phyloP scores from a whole-genome alignment of 2,888 invertebrate genomes.

The Lamproptera curius region DNA sequence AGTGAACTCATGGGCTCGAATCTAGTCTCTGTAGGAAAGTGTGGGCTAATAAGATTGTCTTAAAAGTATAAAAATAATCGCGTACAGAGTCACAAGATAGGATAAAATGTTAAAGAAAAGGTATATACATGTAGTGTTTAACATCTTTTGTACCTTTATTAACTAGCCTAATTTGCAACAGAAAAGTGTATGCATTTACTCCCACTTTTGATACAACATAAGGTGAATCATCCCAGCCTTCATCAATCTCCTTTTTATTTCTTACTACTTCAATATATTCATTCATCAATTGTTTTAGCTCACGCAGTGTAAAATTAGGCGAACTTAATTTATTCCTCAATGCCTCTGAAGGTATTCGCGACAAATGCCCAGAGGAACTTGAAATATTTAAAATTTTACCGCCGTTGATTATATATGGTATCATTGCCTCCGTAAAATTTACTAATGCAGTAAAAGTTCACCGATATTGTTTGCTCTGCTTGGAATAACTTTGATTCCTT shows the following conservation, averaged over 20 bases:
- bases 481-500: slow-evolving; percentile 48
- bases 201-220: slow-evolving; percentile 87
- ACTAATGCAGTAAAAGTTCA: slow-evolving; percentile 59
- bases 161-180: slow-evolving; percentile 76
- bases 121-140: no score
- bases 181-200: slow-evolving; percentile 82
- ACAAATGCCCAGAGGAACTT: slow-evolving; percentile 82
- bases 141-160: slow-evolving; percentile 52
- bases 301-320: slow-evolving; percentile 68
- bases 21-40: no score
- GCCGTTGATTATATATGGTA: slow-evolving; percentile 81
- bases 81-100: no score
- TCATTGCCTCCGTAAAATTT: slow-evolving; percentile 76
- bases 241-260: slow-evolving; percentile 37
- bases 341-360: slow-evolving; percentile 75
- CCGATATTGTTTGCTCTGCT: slow-evolving; percentile 51
- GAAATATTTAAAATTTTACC: slow-evolving; percentile 87
- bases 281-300: slow-evolving; percentile 77
- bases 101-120: no score
- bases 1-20: no score
- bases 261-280: slow-evolving; percentile 79
- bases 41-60: no score
- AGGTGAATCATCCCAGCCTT: slow-evolving; percentile 80
- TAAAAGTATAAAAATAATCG: no score
- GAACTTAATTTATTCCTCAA: slow-evolving; percentile 67